Conservation (phyloP, 2,113 vertebrate species). For the Turdus rufiventris region DNA sequence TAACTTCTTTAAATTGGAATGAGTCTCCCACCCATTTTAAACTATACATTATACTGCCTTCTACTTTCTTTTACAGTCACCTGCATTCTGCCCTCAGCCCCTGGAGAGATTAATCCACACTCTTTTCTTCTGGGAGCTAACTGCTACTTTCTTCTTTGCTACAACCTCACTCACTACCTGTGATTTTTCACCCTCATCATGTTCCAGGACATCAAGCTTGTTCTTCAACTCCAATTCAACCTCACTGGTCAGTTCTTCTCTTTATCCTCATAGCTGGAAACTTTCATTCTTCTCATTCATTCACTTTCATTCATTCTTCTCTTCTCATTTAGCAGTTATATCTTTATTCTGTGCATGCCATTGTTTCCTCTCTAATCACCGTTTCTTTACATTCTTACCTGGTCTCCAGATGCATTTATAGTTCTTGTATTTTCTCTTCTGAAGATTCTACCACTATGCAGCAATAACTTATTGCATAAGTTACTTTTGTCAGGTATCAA, state of each 20-base stretch:
- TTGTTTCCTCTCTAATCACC: conserved; percentile 46
- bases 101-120: not conserved
- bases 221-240: conserved; percentile 55
- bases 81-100: not conserved
- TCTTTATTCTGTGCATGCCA: conserved; percentile 56
- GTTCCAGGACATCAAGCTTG: conserved; percentile 17
- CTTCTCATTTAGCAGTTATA: conserved; percentile 61
- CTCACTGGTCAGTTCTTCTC: conserved; percentile 60
- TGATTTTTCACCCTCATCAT: not conserved
- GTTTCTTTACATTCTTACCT: conserved; percentile 53
- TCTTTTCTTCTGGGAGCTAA: conserved; percentile 19
- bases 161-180: not conserved
- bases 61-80: not conserved
- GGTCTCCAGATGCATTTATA: conserved; percentile 57
- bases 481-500: conserved; percentile 65
- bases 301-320: conserved; percentile 63
- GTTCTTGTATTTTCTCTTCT: conserved; percentile 59
- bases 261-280: conserved; percentile 45
- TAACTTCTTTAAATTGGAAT: not conserved
- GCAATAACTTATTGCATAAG: conserved; percentile 60
- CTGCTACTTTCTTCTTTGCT: conserved; percentile 18
- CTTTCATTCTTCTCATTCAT: conserved; percentile 67
- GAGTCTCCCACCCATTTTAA: not conserved
- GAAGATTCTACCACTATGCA: conserved; percentile 61
- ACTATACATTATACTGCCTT: not conserved